phyloP scores from a whole-genome alignment of 2,797 vertebrate genomes.

The Spinibarbus caldwelli region DNA sequence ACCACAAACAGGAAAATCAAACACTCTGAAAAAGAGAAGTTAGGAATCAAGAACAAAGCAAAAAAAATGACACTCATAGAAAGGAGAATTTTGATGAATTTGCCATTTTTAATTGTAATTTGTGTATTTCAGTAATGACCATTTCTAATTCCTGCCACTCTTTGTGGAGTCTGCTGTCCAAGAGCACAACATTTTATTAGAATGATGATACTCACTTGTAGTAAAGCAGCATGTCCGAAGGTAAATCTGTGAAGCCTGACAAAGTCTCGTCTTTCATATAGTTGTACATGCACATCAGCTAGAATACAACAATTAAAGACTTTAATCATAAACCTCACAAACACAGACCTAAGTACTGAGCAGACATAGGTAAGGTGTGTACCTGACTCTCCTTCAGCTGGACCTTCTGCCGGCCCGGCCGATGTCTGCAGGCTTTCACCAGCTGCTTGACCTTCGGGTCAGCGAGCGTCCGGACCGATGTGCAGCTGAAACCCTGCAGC shows the following conservation, averaged over 20 bases:
- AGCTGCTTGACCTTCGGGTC: constrained; percentile 42
- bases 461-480: constrained; percentile 45
- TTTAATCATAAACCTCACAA: not conserved
- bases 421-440: constrained; percentile 64
- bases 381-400: constrained; percentile 71
- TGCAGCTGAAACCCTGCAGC: constrained; percentile 74
- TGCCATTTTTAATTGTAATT: not conserved
- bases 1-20: not conserved
- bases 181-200: no score
- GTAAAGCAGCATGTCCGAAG: constrained; percentile 74
- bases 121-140: not conserved
- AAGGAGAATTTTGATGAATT: not conserved
- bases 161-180: not conserved
- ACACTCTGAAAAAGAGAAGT: not conserved
- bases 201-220: no score
- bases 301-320: constrained; percentile 3
- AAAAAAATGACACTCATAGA: not conserved
- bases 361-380: not conserved
- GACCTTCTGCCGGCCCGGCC: constrained; percentile 62
- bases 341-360: not conserved
- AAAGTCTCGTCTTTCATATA: constrained; percentile 53
- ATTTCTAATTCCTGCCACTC: not conserved
- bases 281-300: constrained; percentile 77
- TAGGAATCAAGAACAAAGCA: not conserved
- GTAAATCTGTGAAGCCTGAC: constrained; percentile 68